Evolutionary conservation across 2,113 vertebrate genomes (phyloP), one percentile per base, ranked within the genome.

Genomic region (Platysteira castanea): DNA sequence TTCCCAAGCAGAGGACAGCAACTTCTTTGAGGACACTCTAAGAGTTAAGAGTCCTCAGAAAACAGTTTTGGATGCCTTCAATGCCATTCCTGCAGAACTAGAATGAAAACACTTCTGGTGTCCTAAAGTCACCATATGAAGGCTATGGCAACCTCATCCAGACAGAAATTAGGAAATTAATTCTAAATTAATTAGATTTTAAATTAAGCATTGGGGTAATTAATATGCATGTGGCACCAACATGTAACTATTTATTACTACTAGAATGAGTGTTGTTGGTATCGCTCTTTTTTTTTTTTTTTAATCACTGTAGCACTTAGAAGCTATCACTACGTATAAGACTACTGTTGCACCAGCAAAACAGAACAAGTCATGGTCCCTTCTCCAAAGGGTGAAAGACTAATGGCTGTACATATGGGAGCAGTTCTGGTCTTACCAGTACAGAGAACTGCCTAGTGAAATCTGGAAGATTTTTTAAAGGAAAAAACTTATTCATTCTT

Each of bases 131-230:
- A 5, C 18, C 30, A 33, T 50, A 42, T 46, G 37, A 93, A 93
- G 80, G 68, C 69, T 73, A 84, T 57, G 69, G 60, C 39, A 86
- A 64, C 53, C n/a, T 83, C 49, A 90, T 78, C 74, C 84, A 90
- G 46, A 75, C 16, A 68, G 53, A 95, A 95, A 87, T 86, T 71
- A 92, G 60, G 73, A 92, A 92, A 94, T 77, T 56, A 90, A 94
- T 97, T 95, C 35, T 80, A 95, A 95, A 95, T 93, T 93, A 95
- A 96, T 95, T 95, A 95, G 89, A 87, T 89, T 60, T 75, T 95
- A 92, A 93, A 97, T 92, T 95, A 96, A 90, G 50, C 59, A 90
- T 44, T 85, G 21, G 33, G 88, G 65, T 93, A 94, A 96, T 96
- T 96, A 95, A 96, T 96, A 89, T 76, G 65, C 84, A 33, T 84